These are phyloP conservation scores for Nycticorax nycticorax DNA, from an alignment of 2,113 vertebrate genomes.

Conservation along the genomic window DNA sequence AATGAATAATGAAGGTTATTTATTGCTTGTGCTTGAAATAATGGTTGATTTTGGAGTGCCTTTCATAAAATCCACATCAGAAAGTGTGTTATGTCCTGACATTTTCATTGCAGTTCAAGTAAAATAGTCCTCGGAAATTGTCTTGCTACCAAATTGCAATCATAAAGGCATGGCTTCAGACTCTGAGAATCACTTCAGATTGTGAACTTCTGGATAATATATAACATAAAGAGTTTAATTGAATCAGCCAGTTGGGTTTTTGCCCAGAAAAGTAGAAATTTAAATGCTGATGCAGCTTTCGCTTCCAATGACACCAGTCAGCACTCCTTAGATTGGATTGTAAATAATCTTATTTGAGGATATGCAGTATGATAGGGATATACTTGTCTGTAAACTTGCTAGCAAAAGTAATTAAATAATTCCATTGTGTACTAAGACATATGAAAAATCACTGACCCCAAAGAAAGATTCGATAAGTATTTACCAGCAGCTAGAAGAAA, in stretches of 20 bases:
- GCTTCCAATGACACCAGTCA: constrained; percentile 79
- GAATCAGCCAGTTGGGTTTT: constrained; percentile 84
- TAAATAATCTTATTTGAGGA: constrained; percentile 83
- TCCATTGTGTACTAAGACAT: constrained; percentile 74
- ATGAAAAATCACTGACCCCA: constrained; percentile 59
- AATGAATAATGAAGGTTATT: constrained; percentile 80
- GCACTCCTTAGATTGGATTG: constrained; percentile 84
- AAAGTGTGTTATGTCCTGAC: constrained; percentile 72
- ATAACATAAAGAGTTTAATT: constrained; percentile 84
- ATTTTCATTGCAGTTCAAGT: constrained; percentile 77
- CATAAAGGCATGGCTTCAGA: constrained; percentile 78
- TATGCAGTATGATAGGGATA: constrained; percentile 66
- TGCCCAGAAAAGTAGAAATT: constrained; percentile 84
- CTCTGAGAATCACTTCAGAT: constrained; percentile 75
- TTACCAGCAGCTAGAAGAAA: constrained; percentile 61
- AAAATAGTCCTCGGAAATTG: constrained; percentile 76
- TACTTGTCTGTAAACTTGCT: constrained; percentile 77
- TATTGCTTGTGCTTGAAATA: constrained; percentile 79
- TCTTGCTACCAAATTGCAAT: constrained; percentile 82
- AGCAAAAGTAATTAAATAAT: constrained; percentile 84
- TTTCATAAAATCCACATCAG: constrained; percentile 75
- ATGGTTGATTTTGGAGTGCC: constrained; percentile 75
- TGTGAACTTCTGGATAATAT: constrained; percentile 83
- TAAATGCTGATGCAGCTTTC: constrained; percentile 82
- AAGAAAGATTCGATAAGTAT: constrained; percentile 54